Percentiles rank a stretch among this genome's conserved stretches.
phyloP scores from a whole-genome alignment of 2,113 vertebrate species.

The Pogonocichla stellata region DNA sequence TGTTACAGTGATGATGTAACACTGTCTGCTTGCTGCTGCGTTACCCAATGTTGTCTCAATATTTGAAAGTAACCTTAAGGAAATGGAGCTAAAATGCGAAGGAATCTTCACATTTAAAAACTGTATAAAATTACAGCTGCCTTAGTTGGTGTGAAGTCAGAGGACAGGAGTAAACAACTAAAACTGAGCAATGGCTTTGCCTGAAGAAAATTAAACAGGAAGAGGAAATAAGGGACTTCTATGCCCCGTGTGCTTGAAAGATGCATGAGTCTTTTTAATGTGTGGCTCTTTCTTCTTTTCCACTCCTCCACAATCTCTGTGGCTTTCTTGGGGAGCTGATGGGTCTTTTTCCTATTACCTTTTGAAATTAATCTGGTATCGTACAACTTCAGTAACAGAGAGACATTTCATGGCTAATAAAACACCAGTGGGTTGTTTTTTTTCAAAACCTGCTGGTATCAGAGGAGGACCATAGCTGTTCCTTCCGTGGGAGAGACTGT shows the following conservation, averaged over 20 bases:
- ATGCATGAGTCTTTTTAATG: not conserved
- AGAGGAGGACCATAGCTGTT: not conserved
- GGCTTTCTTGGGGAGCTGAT: not conserved
- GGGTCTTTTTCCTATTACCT: not conserved
- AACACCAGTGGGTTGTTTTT: not conserved
- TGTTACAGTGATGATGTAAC: not conserved
- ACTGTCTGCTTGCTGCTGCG: not conserved
- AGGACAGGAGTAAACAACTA: not conserved
- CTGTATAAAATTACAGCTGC: not conserved
- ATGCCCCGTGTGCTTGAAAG: not conserved
- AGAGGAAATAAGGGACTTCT: not conserved
- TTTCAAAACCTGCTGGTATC: not conserved
- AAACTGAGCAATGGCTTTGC: not conserved
- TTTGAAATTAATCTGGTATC: not conserved
- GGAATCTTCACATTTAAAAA: not conserved
- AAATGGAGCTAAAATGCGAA: not conserved
- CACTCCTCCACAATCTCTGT: accelerated
- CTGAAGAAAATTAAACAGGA: not conserved
- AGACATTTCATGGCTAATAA: not conserved
- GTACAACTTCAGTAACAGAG: not conserved
- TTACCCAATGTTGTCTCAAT: not conserved
- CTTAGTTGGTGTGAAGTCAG: not conserved
- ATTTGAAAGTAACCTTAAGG: not conserved
- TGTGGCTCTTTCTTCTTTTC: not conserved
- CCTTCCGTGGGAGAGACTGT: accelerated